Percentiles rank a stretch among this genome's conserved stretches.
phyloP scores from a whole-genome alignment of 2,797 vertebrate genomes.

The Natrix natrix region DNA sequence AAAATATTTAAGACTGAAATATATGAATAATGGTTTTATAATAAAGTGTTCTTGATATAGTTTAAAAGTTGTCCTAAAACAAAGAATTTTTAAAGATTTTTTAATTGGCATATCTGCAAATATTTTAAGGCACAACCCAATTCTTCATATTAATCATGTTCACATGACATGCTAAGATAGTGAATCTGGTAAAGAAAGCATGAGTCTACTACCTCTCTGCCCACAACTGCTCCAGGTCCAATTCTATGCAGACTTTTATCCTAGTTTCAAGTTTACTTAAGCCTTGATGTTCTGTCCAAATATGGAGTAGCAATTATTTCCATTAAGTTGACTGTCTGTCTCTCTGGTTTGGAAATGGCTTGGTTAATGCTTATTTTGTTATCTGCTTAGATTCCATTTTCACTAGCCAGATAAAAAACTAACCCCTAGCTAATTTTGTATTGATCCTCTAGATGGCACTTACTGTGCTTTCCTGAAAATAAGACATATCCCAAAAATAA shows the following conservation, averaged over 20 bases:
- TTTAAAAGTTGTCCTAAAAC: not conserved
- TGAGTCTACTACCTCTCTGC: not conserved
- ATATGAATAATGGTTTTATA: not conserved
- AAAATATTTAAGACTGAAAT: not conserved
- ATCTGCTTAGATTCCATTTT: not conserved
- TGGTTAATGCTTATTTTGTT: not conserved
- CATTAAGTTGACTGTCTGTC: not conserved
- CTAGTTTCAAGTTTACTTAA: not conserved
- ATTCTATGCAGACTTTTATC: not conserved
- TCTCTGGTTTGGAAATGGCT: not conserved
- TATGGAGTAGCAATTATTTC: not conserved
- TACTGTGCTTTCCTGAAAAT: too few species aligned
- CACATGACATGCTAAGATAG: not conserved
- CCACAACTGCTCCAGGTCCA: not conserved
- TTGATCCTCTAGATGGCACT: not conserved
- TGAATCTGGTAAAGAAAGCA: not conserved
- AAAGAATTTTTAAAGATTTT: not conserved
- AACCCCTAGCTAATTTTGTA: not conserved
- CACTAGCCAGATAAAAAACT: not conserved
- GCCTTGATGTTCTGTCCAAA: not conserved
- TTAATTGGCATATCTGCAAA: not conserved
- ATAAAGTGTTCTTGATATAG: not conserved
- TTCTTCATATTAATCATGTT: not conserved
- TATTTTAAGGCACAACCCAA: not conserved
- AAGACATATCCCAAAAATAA: too few species aligned